Percentiles rank a stretch among this genome's conserved stretches.
phyloP scores from a whole-genome alignment of 2,888 invertebrate genomes.

The Steinernema hermaphroditum region DNA sequence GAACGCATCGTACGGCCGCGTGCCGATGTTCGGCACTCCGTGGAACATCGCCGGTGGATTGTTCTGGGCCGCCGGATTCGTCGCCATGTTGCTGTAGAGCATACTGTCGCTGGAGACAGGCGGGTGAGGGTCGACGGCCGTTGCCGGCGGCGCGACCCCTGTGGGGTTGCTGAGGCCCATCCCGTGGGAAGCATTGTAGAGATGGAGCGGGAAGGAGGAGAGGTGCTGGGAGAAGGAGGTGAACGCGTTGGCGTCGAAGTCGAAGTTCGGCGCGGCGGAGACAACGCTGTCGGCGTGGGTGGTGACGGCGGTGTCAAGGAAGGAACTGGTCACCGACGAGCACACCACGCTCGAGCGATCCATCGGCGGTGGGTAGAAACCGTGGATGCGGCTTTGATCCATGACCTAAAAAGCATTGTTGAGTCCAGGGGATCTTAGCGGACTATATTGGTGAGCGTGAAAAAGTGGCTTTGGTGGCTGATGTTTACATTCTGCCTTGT shows the following conservation, averaged over 20 bases:
- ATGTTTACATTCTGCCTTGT: too few relatives aligned
- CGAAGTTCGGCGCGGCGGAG: constrained; percentile 12
- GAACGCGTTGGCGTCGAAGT: constrained; percentile 28
- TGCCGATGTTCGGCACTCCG: constrained; percentile 12
- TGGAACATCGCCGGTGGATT: constrained; percentile 6
- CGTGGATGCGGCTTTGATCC: constrained; percentile 25
- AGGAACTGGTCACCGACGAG: constrained; percentile 18
- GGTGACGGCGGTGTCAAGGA: neutral
- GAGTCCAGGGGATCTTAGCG: neutral
- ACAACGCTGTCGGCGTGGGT: neutral
- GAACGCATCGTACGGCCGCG: constrained; percentile 14
- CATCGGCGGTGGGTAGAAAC: constrained; percentile 20
- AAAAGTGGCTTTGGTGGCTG: too few relatives aligned
- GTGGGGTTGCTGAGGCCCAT: constrained; percentile 17
- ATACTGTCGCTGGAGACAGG: neutral
- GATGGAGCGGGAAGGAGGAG: constrained; percentile 19
- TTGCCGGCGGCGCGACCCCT: neutral
- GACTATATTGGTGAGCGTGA: too few relatives aligned
- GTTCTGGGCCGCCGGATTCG: neutral
- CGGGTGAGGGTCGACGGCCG: neutral
- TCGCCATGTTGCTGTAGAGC: constrained; percentile 25
- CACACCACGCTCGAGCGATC: constrained; percentile 20
- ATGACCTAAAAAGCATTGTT: neutral
- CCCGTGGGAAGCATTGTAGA: constrained; percentile 22
- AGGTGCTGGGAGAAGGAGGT: constrained; percentile 26